Conservation (phyloP, 2,113 vertebrate genomes). For the Oncorhynchus mykiss region DNA sequence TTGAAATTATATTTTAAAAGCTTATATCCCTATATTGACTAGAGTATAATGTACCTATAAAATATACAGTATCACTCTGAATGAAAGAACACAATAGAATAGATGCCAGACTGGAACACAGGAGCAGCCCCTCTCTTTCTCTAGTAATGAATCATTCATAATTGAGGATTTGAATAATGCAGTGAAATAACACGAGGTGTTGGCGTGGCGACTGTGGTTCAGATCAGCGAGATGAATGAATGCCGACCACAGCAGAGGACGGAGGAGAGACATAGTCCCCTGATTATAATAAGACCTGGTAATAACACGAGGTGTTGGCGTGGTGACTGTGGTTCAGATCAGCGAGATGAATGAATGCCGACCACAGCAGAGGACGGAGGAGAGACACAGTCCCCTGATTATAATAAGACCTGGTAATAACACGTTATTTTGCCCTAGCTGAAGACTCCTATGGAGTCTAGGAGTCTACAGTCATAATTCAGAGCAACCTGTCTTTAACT, state of each 20-base stretch:
- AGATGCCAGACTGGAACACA: constrained; percentile 11
- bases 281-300: background rate
- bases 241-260: constrained; percentile 16
- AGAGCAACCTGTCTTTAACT: background rate
- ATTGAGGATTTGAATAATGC: constrained; percentile 69
- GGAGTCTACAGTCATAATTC: too few species aligned
- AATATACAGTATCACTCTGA: constrained; percentile 38
- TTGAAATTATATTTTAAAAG: constrained; percentile 19
- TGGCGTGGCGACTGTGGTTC: constrained; percentile 39
- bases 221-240: constrained; percentile 7
- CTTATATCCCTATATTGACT: background rate
- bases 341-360: constrained; percentile 12
- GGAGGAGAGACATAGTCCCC: background rate
- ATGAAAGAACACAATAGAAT: constrained; percentile 24
- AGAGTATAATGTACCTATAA: constrained; percentile 37
- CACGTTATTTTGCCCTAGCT: background rate
- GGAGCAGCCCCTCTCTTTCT: constrained; percentile 36
- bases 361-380: constrained; percentile 9
- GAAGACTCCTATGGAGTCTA: too few species aligned
- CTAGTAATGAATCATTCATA: constrained; percentile 65
- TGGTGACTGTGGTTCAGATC: constrained; percentile 43
- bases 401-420: too few species aligned
- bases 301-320: constrained; percentile 21
- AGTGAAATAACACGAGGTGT: constrained; percentile 64
- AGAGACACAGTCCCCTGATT: background rate